A percentile compares a stretch with the other conserved stretches of the same genome.
These are phyloP conservation scores for Ceryle rudis DNA, from an alignment of 2,797 vertebrate genomes.

Conservation along the genomic window DNA sequence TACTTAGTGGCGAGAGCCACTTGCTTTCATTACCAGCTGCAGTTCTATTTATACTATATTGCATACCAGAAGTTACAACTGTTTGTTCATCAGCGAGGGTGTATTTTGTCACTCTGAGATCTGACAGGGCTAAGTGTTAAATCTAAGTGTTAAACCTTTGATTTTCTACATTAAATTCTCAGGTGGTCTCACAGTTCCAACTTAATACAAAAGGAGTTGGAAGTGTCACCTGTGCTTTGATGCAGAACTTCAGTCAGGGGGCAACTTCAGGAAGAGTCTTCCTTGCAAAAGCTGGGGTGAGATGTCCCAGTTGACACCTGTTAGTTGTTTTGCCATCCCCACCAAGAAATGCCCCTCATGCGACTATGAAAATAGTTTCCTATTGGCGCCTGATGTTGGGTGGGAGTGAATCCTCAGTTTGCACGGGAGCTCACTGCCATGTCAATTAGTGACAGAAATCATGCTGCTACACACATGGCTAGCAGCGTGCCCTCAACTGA, in stretches of 20 bases:
- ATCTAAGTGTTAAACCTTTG: background rate
- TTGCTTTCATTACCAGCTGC: background rate
- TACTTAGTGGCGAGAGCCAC: background rate
- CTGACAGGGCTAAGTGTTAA: background rate
- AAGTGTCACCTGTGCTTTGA: background rate
- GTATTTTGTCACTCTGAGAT: background rate
- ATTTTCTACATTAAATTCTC: background rate
- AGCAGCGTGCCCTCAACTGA: background rate
- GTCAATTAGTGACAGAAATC: background rate
- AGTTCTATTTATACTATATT: background rate
- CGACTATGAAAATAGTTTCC: background rate
- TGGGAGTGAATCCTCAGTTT: background rate
- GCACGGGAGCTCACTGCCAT: background rate
- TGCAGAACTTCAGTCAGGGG: background rate
- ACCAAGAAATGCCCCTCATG: background rate
- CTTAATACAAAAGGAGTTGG: background rate
- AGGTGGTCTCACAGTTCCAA: background rate
- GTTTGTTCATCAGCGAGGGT: background rate
- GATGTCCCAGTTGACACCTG: background rate
- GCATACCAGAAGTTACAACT: background rate
- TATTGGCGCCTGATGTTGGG: background rate
- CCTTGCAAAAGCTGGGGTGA: background rate
- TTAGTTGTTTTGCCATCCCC: background rate
- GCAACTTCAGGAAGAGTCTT: background rate
- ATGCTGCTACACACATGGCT: background rate